These are phyloP conservation scores for Adineta ricciae DNA, from an alignment of 2,888 invertebrate species.

Conservation along the genomic window DNA sequence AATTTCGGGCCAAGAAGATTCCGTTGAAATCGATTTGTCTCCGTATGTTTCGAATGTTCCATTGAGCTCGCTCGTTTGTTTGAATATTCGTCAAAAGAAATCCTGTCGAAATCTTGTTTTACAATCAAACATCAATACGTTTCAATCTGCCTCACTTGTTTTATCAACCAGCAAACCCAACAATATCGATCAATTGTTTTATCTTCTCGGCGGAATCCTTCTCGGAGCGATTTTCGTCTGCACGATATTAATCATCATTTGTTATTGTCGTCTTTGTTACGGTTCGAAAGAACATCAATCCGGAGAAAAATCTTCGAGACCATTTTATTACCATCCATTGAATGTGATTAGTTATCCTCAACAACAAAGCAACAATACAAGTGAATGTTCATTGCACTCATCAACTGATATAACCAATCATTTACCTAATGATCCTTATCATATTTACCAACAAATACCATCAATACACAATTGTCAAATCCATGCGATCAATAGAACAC, in stretches of 20 bases:
- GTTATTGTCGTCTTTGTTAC: neutral
- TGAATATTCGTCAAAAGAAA: neutral
- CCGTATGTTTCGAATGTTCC: neutral
- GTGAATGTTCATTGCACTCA: constrained; percentile 22
- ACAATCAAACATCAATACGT: neutral
- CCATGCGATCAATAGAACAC: neutral
- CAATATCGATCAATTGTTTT: neutral
- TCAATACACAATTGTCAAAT: constrained; percentile 14
- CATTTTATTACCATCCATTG: constrained; percentile 17
- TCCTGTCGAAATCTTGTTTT: neutral
- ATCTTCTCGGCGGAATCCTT: neutral
- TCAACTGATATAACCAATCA: neutral
- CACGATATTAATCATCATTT: neutral
- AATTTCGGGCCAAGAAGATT: neutral
- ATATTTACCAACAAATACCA: constrained; percentile 5
- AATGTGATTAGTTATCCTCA: neutral
- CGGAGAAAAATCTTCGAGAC: neutral
- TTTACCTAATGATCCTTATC: constrained; percentile 5
- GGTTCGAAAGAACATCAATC: neutral
- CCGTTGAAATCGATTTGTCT: neutral
- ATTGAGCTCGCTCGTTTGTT: neutral
- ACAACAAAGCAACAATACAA: neutral
- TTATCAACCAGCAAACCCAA: neutral
- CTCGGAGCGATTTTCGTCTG: neutral
- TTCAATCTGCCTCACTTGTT: neutral